Evolutionary conservation across 2,797 vertebrate genomes (phyloP), one percentile per base, ranked within the genome.

Genomic region (Ptychobarbus kaznakovi): DNA sequence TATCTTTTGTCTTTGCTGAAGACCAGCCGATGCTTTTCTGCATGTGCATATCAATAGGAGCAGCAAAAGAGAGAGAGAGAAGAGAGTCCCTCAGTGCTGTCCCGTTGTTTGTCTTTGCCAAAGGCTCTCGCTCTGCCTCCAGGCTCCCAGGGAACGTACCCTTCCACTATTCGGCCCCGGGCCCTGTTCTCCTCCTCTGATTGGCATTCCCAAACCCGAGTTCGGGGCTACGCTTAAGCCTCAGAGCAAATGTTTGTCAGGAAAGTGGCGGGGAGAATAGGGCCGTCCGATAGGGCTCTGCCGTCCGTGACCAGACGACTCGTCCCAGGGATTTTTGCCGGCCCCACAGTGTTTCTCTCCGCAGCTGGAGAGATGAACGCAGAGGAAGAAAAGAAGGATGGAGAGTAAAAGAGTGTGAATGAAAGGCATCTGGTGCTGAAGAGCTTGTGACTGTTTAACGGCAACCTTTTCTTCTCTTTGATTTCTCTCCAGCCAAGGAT

Each of bases 271-370:
- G 93, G 93, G 93, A 96, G 95, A 96, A 96, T 95, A 94, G 94
- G 94, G 91, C 93, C 92, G 93, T 93, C 93, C 92, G 93, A 93
- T 93, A 91, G 92, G 94, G 91, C 93, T 88, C 87, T 81, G 90
- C 90, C 91, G 96, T 99, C 96, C 98, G 98, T 99, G 98, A 99
- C 97, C 96, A 99, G 98, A 99, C 97, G 96, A 94, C 94, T 94
- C 93, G 93, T 97, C 95, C 93, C 95, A 94, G 95, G 98, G 98
- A 99, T 99, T 99, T 97, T 95, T 95, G 22, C 94, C 93, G 88
- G 88, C 94, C 86, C 80, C 88, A 88, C 90, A 78, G 89, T 90
- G 94, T 95, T 96, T 97, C 96, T 96, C 93, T 87, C 91, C 68
- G 97, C 98, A 99, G 97, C 98, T 99, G 97, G 97, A 96, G 91